A percentile compares a stretch with the other conserved stretches of the same genome.
Conservation (phyloP, 2,888 invertebrate genomes). For the Netelia fuscicornis region DNA sequence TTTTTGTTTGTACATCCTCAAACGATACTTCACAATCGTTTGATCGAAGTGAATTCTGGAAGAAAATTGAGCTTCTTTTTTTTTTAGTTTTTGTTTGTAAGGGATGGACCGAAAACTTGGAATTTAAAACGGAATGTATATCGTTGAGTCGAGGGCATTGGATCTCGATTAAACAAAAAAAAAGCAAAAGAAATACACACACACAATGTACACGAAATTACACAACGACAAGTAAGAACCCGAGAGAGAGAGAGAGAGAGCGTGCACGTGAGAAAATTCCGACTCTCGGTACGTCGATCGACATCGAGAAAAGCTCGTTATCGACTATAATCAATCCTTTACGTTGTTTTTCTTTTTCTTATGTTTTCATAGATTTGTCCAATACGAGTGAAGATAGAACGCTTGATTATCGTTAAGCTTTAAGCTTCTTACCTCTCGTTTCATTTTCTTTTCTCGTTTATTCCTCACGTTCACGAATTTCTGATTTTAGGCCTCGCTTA, state of each 20-base stretch:
- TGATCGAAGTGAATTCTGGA: too few species aligned
- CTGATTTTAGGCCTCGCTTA: background rate
- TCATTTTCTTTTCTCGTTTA: background rate
- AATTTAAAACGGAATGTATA: background rate
- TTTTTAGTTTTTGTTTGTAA: background rate
- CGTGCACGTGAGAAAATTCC: background rate
- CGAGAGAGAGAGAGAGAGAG: background rate
- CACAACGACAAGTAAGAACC: background rate
- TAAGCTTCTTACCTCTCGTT: background rate
- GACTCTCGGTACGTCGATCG: background rate
- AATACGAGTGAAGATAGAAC: background rate
- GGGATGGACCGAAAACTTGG: background rate
- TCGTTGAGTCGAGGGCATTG: background rate
- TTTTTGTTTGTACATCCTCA: too few species aligned
- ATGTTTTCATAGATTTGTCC: background rate
- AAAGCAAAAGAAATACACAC: background rate
- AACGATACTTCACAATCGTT: too few species aligned
- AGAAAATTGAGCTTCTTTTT: background rate
- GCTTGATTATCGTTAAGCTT: background rate
- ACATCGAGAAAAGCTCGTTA: background rate
- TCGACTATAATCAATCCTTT: background rate
- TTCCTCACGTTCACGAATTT: background rate
- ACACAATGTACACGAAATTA: too few species aligned
- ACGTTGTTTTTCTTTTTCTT: background rate
- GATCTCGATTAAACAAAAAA: constrained; percentile 10